Conservation (phyloP, 1,140 invertebrate species). For the Tetraneura akinire region DNA sequence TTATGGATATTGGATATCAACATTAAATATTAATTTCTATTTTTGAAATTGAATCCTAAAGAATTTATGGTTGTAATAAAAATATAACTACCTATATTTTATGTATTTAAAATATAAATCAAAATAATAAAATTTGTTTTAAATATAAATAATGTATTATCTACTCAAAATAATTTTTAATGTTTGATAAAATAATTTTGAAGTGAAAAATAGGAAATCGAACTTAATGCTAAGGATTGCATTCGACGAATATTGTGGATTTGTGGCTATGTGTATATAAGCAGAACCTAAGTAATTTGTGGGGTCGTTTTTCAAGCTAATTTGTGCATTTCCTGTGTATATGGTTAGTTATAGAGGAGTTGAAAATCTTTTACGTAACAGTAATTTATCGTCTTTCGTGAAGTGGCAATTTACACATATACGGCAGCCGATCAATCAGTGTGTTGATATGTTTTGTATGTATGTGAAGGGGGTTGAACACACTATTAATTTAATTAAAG, state of each 20-base stretch:
- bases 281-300: slow-evolving; percentile 23
- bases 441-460: slow-evolving; percentile 19
- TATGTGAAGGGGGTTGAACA: background rate
- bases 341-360: slow-evolving; percentile 8
- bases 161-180: no score
- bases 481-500: slow-evolving; percentile 38
- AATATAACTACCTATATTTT: no score
- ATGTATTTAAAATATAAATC: no score
- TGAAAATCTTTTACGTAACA: slow-evolving; percentile 40
- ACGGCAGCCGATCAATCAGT: slow-evolving; percentile 38
- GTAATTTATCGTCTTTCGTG: slow-evolving; percentile 44
- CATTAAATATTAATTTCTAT: no score
- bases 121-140: no score
- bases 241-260: background rate
- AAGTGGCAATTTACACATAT: slow-evolving; percentile 47
- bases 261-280: slow-evolving; percentile 8
- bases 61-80: no score
- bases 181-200: no score
- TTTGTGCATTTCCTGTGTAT: slow-evolving; percentile 20
- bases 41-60: no score
- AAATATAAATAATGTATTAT: no score
- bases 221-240: background rate
- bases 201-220: background rate
- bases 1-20: no score
- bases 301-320: slow-evolving; percentile 40